Conservation (phyloP, 1,140 invertebrate genomes). For the Heliconius eleuchia region DNA sequence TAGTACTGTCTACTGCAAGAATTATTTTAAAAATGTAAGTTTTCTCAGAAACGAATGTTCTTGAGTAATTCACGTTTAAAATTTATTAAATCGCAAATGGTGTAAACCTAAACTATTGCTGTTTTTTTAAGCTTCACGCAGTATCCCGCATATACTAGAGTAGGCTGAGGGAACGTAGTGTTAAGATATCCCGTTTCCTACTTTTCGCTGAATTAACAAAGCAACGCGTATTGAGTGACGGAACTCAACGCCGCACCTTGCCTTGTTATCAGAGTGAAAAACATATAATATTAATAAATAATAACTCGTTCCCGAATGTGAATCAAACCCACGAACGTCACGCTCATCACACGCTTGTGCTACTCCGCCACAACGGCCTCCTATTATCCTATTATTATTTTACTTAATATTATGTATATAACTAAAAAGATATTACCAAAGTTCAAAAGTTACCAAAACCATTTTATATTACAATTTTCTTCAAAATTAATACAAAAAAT, state of each 20-base stretch:
- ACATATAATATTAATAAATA: not conserved
- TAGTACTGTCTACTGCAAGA: no score
- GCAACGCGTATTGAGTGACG: not conserved
- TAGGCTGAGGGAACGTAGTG: not conserved
- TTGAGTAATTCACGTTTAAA: no score
- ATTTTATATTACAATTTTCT: slow-evolving; percentile 9
- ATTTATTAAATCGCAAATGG: no score
- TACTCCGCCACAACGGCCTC: no score
- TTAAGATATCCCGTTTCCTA: not conserved
- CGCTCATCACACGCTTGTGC: no score
- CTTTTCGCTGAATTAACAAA: not conserved
- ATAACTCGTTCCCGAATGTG: no score
- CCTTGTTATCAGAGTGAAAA: not conserved
- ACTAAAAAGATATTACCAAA: not conserved
- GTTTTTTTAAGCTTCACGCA: not conserved
- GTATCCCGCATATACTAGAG: not conserved
- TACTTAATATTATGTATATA: no score
- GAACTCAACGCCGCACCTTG: not conserved
- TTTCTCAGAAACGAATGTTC: no score
- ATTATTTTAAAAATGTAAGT: no score
- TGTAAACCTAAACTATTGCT: not conserved
- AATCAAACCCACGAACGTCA: no score
- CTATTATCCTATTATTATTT: no score
- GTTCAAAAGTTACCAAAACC: slow-evolving; percentile 2
- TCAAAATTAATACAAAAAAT: not conserved